Percentiles rank a stretch among this genome's conserved stretches.
These are phyloP conservation scores for Sclerurus mexicanus DNA, from an alignment of 2,113 vertebrate genomes.

Conservation along the genomic window DNA sequence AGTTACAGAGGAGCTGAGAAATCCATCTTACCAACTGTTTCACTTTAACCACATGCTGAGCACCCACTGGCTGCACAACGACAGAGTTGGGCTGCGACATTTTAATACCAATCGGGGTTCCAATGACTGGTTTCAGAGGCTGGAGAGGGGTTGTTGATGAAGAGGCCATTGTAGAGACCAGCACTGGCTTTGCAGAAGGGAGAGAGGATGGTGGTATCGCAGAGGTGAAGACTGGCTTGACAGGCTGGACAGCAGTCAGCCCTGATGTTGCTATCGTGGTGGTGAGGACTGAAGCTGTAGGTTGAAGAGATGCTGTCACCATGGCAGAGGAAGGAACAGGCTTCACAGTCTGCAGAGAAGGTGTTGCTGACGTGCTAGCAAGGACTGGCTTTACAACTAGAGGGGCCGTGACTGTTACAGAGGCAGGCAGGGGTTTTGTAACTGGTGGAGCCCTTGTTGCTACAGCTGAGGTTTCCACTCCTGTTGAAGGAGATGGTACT, in stretches of 20 bases:
- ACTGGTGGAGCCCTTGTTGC: slow-evolving; percentile 15
- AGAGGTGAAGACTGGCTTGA: slow-evolving; percentile 44
- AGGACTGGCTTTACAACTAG: slow-evolving; percentile 24
- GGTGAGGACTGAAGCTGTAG: neutral
- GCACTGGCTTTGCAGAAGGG: slow-evolving; percentile 45
- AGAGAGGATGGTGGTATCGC: neutral
- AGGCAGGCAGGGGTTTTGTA: neutral
- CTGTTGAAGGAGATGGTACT: neutral
- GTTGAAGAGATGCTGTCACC: neutral
- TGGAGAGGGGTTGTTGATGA: neutral
- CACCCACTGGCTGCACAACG: neutral
- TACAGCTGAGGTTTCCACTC: neutral
- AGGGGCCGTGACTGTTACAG: neutral
- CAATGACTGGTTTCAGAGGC: slow-evolving; percentile 22
- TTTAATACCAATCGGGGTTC: slow-evolving; percentile 59
- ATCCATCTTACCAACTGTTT: slow-evolving; percentile 78
- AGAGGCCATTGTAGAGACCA: neutral
- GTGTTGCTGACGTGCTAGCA: neutral
- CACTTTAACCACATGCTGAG: slow-evolving; percentile 66
- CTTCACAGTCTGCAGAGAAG: slow-evolving; percentile 3
- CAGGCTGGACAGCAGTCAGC: slow-evolving; percentile 43
- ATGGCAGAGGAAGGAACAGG: neutral
- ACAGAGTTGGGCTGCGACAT: slow-evolving; percentile 47
- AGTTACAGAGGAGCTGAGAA: neutral
- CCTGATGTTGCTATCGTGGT: neutral